Evolutionary conservation across 1,140 invertebrate genomes (phyloP).

Genomic region (Lepidurus couesii): DNA sequence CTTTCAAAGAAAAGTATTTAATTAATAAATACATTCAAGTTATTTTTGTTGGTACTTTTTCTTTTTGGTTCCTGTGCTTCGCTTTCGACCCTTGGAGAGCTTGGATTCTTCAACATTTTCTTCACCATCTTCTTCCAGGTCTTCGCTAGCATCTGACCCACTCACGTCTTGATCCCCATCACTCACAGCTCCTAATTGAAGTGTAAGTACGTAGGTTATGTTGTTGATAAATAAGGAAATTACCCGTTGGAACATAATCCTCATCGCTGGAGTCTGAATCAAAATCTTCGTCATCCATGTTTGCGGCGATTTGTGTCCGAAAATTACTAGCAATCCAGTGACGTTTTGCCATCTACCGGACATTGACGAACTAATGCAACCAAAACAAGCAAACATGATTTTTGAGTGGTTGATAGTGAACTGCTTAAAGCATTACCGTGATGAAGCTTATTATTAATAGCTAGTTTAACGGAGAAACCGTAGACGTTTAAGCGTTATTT

Average conservation of each 20-base stretch:
- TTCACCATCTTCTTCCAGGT: conserved; percentile 7
- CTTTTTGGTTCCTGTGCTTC: not conserved
- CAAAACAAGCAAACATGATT: no score
- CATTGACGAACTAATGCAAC: no score
- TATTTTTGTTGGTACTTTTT: not conserved
- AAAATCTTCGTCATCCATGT: conserved; percentile 30
- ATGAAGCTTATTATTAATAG: no score
- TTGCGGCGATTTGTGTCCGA: not conserved
- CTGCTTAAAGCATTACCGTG: no score
- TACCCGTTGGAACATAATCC: conserved; percentile 32
- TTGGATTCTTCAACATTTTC: not conserved
- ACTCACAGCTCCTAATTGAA: conserved; percentile 23
- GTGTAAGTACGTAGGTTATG: not conserved
- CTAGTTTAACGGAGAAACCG: no score
- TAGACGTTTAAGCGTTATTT: no score
- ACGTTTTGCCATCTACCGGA: no score
- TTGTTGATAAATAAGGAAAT: not conserved
- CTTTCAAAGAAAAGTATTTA: not conserved
- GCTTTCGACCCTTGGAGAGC: not conserved
- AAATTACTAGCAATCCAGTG: not conserved
- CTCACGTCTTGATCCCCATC: conserved; percentile 21
- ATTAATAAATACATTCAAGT: not conserved
- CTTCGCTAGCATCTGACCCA: conserved; percentile 11
- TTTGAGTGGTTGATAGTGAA: no score
- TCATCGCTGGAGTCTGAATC: conserved; percentile 31